These are phyloP conservation scores for Parthenolecanium corni DNA, from an alignment of 2,888 invertebrate species.

Conservation along the genomic window DNA sequence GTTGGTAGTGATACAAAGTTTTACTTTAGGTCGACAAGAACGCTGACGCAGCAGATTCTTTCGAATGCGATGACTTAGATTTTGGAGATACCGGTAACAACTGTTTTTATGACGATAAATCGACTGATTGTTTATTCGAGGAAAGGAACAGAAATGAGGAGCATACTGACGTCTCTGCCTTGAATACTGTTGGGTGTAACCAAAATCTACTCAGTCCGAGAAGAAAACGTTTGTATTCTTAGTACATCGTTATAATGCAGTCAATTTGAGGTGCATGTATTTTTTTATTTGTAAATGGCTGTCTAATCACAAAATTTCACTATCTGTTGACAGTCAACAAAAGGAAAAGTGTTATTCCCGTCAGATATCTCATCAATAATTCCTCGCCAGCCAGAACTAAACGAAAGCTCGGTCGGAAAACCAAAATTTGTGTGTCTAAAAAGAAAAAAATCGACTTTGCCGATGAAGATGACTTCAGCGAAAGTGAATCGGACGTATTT, in stretches of 20 bases:
- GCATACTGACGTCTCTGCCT: not conserved
- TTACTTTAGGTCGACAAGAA: conserved; percentile 8
- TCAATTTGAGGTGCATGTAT: too few relatives aligned
- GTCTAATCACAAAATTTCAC: not conserved
- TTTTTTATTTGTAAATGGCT: not conserved
- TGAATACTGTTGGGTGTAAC: not conserved
- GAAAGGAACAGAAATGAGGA: not conserved
- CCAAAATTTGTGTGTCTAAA: not conserved
- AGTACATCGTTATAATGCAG: too few relatives aligned
- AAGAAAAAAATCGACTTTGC: conserved; percentile 3
- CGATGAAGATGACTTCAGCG: conserved; percentile 13
- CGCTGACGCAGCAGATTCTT: not conserved
- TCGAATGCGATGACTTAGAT: conserved; percentile 4
- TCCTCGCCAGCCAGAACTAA: not conserved
- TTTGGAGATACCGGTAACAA: not conserved
- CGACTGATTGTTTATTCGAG: conserved; percentile 7
- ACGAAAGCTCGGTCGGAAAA: conserved; percentile 3
- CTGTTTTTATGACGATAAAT: not conserved
- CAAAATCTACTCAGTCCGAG: conserved; percentile 1
- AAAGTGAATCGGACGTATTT: conserved; percentile 1
- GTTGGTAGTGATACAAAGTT: not conserved
- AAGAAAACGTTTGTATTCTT: conserved; percentile 3
- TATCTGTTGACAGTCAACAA: conserved; percentile 1
- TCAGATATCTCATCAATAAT: not conserved
- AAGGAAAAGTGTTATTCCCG: conserved; percentile 8